Percentiles rank a stretch among this genome's conserved stretches.
Evolutionary conservation across 2,888 invertebrate species (phyloP).

Genomic region (Xestia c-nigrum): DNA sequence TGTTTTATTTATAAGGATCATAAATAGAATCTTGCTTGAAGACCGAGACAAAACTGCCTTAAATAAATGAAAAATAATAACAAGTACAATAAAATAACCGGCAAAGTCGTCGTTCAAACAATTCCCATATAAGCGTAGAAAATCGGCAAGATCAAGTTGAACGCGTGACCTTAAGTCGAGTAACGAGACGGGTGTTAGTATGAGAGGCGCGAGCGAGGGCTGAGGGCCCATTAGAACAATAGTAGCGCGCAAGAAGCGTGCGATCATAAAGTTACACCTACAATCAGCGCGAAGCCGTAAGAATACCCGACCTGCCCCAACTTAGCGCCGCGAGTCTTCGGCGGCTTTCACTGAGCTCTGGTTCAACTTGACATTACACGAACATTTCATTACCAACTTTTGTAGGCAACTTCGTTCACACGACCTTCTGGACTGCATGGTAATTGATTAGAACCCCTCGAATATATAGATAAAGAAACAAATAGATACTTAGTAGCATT

Average conservation of each 20-base stretch:
- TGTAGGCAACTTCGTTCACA: constrained; percentile 22
- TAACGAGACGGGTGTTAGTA: constrained; percentile 80
- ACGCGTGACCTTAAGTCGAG: constrained; percentile 82
- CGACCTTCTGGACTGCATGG: constrained; percentile 11
- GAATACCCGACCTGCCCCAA: constrained; percentile 84
- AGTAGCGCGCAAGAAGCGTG: constrained; percentile 85
- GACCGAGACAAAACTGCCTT: neutral
- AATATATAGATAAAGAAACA: neutral
- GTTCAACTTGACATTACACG: constrained; percentile 56
- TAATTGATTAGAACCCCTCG: constrained; percentile 25
- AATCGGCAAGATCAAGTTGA: constrained; percentile 84
- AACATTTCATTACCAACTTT: constrained; percentile 55
- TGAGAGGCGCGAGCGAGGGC: constrained; percentile 75
- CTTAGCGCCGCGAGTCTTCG: constrained; percentile 72
- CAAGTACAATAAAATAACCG: constrained; percentile 65
- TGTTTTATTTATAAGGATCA: neutral
- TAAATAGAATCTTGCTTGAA: neutral
- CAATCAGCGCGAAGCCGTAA: constrained; percentile 81
- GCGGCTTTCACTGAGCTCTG: constrained; percentile 59
- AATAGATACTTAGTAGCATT: neutral
- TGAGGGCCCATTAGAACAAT: constrained; percentile 86
- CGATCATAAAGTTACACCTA: constrained; percentile 87
- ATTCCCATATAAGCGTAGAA: constrained; percentile 81
- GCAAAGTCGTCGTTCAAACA: constrained; percentile 75
- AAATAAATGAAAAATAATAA: constrained; percentile 67